A percentile compares a stretch with the other conserved stretches of the same genome.
Evolutionary conservation across 2,888 invertebrate species (phyloP).

Genomic region (Diogma glabrata): DNA sequence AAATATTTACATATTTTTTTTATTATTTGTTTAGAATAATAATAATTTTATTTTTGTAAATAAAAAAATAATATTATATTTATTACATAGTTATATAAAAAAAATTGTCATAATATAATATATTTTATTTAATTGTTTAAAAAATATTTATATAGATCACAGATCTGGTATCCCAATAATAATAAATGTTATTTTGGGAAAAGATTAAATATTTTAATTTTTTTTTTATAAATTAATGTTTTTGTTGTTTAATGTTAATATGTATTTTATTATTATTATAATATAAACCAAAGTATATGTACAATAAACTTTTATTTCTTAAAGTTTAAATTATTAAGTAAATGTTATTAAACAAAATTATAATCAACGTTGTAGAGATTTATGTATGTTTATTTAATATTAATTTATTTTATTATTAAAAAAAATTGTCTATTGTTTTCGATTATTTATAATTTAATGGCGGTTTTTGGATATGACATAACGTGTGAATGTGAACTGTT

Average conservation of each 20-base stretch:
- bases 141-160: slow-evolving; percentile 11
- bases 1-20: slow-evolving; percentile 3
- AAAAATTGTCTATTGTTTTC: no score
- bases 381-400: no score
- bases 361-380: no score
- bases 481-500: no score
- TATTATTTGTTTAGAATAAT: no score
- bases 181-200: slow-evolving; percentile 4
- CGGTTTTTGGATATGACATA: no score
- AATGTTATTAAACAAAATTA: no score
- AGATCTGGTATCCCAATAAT: slow-evolving; percentile 11
- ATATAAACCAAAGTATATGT: neutral
- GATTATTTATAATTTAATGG: no score
- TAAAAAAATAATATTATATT: neutral
- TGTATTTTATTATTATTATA: slow-evolving; percentile 1
- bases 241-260: neutral
- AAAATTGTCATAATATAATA: slow-evolving; percentile 5
- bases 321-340: neutral
- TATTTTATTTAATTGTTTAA: no score
- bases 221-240: slow-evolving; percentile 2
- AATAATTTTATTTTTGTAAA: neutral
- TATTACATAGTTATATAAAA: slow-evolving; percentile 1
- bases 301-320: neutral
- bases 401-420: no score
- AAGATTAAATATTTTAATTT: slow-evolving; percentile 6